These are phyloP conservation scores for Fringilla coelebs DNA, from an alignment of 2,797 vertebrate genomes.

Conservation along the genomic window DNA sequence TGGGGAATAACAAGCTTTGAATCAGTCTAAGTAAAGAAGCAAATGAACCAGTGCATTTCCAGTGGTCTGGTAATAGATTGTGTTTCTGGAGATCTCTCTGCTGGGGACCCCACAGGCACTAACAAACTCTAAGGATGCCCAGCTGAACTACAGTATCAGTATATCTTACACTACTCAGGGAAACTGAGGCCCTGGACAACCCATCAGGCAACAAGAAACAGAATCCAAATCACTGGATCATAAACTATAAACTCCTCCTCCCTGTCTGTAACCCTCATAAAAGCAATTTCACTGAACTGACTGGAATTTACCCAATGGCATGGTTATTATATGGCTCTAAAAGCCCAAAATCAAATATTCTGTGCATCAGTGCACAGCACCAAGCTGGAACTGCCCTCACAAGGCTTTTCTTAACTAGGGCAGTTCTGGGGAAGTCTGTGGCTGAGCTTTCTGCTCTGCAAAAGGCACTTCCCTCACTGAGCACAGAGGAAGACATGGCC, in stretches of 20 bases:
- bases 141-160: not conserved
- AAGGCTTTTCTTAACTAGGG: not conserved
- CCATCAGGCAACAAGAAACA: not conserved
- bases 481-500: not conserved
- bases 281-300: not conserved
- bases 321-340: fast-evolving
- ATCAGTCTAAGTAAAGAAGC: not conserved
- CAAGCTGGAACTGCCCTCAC: not conserved
- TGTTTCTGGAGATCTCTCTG: not conserved
- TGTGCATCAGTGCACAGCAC: not conserved
- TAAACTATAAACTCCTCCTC: not conserved
- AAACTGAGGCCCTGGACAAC: not conserved
- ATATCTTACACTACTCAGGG: not conserved
- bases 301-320: not conserved
- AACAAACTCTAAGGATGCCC: not conserved
- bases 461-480: not conserved
- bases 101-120: not conserved
- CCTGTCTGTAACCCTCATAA: not conserved
- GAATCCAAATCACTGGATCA: not conserved
- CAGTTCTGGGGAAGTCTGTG: not conserved
- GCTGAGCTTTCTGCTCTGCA: not conserved
- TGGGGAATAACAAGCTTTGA: conserved; percentile 14
- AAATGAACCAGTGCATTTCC: not conserved
- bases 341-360: not conserved
- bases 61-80: not conserved